These are phyloP conservation scores for Poliocrania exsul DNA, from an alignment of 2,797 vertebrate genomes.

Conservation along the genomic window DNA sequence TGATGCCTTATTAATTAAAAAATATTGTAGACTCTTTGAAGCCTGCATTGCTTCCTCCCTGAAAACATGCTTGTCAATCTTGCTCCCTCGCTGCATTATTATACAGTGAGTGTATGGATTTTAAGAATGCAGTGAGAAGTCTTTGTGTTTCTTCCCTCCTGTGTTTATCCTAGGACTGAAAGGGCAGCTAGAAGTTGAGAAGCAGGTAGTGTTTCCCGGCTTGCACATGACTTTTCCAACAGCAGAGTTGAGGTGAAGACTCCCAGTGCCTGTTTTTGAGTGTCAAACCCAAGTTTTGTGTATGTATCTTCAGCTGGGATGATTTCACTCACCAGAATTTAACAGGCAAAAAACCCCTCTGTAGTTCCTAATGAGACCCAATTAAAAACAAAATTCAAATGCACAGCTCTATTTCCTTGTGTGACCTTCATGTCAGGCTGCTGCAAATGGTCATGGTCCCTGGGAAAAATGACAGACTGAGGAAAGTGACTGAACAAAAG, in stretches of 20 bases:
- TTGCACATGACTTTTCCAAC: background rate
- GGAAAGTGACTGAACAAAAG: constrained; percentile 46
- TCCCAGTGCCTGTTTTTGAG: background rate
- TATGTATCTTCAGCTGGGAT: background rate
- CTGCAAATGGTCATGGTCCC: background rate
- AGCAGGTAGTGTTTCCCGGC: background rate
- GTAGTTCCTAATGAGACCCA: background rate
- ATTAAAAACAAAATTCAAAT: constrained; percentile 38
- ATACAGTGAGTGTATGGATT: background rate
- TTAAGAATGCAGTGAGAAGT: background rate
- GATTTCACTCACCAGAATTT: background rate
- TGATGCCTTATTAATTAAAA: constrained; percentile 56
- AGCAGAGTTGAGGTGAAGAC: background rate
- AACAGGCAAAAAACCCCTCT: background rate
- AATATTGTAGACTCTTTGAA: constrained; percentile 34
- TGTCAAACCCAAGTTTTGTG: background rate
- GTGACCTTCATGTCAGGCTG: background rate
- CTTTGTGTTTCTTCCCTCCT: background rate
- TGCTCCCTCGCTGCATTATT: background rate
- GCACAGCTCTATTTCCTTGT: background rate
- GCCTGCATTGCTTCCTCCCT: background rate
- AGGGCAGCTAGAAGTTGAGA: background rate
- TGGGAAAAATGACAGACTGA: constrained; percentile 28
- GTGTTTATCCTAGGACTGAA: background rate
- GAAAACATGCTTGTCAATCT: constrained; percentile 8